Percentiles rank a stretch among this genome's conserved stretches.
Evolutionary conservation across 2,888 invertebrate species (phyloP).

Genomic region (Ochlodes sylvanus): DNA sequence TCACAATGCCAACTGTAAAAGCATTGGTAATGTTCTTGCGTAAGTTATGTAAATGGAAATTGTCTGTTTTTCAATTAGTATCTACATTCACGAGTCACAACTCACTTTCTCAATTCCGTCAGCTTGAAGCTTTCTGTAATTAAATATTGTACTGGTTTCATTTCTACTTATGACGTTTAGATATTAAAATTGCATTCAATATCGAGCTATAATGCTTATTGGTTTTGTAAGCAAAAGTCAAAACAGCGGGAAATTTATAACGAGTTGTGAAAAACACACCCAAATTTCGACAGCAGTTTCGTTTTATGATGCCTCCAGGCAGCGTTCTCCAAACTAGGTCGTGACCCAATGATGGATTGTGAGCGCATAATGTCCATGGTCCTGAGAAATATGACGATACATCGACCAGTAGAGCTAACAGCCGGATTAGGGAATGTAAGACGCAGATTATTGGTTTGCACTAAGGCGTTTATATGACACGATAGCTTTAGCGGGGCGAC

Average conservation of each 20-base stretch:
- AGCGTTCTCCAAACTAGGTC: not conserved
- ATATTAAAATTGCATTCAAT: not conserved
- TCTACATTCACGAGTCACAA: conserved; percentile 3
- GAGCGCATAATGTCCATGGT: too few relatives aligned
- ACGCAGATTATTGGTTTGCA: too few relatives aligned
- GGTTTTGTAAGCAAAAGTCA: not conserved
- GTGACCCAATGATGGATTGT: too few relatives aligned
- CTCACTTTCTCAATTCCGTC: conserved; percentile 24
- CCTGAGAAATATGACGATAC: too few relatives aligned
- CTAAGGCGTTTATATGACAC: too few relatives aligned
- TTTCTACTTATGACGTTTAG: not conserved
- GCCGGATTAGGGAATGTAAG: too few relatives aligned
- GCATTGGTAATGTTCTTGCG: conserved; percentile 22
- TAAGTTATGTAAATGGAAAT: conserved; percentile 36
- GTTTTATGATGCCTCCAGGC: conserved; percentile 14
- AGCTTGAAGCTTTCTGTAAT: conserved; percentile 9
- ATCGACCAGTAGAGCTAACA: too few relatives aligned
- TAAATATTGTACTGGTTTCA: not conserved
- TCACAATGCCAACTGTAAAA: conserved; percentile 25
- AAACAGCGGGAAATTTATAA: conserved; percentile 14
- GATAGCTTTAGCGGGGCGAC: too few relatives aligned
- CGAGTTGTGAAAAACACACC: conserved; percentile 8
- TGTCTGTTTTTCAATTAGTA: conserved; percentile 22
- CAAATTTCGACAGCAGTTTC: conserved; percentile 6
- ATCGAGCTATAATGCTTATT: not conserved